phyloP scores from a whole-genome alignment of 2,888 invertebrate species.

The Tetheella fluctuosa region DNA sequence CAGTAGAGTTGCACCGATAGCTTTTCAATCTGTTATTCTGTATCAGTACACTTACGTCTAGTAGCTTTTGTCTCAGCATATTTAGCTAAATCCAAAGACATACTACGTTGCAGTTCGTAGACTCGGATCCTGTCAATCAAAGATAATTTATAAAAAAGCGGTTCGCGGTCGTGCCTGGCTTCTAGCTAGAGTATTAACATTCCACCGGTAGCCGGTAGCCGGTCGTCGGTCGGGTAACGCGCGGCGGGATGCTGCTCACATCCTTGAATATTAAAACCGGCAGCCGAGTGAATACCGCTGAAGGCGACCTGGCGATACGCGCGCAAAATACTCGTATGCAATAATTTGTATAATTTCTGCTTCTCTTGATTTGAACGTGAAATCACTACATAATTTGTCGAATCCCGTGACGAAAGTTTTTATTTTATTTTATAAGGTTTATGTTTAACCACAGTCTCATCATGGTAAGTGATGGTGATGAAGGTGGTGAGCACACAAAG shows the following conservation, averaged over 20 bases:
- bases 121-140: background rate
- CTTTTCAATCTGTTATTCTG: no score
- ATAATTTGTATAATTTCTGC: background rate
- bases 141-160: background rate
- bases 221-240: no score
- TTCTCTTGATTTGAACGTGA: background rate
- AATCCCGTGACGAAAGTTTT: no score
- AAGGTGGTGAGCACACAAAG: no score
- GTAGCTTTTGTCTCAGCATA: no score
- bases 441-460: no score
- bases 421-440: no score
- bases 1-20: no score
- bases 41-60: no score
- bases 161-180: background rate
- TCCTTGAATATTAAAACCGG: conserved; percentile 4
- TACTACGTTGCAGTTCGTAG: background rate
- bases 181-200: background rate
- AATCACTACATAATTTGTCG: background rate
- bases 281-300: background rate
- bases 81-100: no score
- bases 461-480: no score
- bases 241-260: background rate
- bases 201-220: background rate
- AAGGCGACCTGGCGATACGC: background rate
- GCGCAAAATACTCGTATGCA: background rate